Evolutionary conservation across 2,797 vertebrate species (phyloP).

Genomic region (Sebastes minor): DNA sequence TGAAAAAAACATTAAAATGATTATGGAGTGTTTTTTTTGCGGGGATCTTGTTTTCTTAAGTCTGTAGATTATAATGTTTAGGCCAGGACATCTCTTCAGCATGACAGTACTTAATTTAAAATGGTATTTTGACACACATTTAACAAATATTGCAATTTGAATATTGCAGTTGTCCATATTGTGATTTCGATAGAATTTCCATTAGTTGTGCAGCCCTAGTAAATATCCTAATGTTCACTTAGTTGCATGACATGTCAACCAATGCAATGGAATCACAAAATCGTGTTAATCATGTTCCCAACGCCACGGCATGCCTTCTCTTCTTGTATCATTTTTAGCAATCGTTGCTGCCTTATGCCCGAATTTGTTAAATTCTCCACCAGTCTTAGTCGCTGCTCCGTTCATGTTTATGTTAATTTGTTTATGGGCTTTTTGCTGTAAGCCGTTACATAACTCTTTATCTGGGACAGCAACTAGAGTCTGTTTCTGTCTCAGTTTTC

Average conservation of each 20-base stretch:
- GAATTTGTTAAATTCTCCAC: conserved; percentile 29
- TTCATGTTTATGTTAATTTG: conserved; percentile 69
- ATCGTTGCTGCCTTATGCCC: background rate
- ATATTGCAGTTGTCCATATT: too few species aligned
- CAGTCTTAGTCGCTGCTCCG: conserved; percentile 20
- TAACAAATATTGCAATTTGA: too few species aligned
- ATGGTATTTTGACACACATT: too few species aligned
- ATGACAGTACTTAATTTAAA: too few species aligned
- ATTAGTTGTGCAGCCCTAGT: background rate
- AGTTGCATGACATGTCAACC: background rate
- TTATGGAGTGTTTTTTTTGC: too few species aligned
- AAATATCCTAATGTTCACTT: background rate
- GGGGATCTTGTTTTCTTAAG: too few species aligned
- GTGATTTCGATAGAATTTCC: too few species aligned
- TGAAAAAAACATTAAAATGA: too few species aligned
- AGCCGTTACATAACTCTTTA: conserved; percentile 74
- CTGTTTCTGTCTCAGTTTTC: conserved; percentile 56
- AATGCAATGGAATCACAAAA: background rate
- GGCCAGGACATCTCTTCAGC: too few species aligned
- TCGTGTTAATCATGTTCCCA: conserved; percentile 1
- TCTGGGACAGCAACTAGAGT: conserved; percentile 70
- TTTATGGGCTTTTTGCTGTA: conserved; percentile 58
- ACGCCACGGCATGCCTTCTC: background rate
- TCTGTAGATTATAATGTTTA: too few species aligned
- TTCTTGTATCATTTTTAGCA: background rate